Evolutionary conservation across 2,888 invertebrate genomes (phyloP), one percentile per base, ranked within the genome.

Genomic region (Eilema depressum): DNA sequence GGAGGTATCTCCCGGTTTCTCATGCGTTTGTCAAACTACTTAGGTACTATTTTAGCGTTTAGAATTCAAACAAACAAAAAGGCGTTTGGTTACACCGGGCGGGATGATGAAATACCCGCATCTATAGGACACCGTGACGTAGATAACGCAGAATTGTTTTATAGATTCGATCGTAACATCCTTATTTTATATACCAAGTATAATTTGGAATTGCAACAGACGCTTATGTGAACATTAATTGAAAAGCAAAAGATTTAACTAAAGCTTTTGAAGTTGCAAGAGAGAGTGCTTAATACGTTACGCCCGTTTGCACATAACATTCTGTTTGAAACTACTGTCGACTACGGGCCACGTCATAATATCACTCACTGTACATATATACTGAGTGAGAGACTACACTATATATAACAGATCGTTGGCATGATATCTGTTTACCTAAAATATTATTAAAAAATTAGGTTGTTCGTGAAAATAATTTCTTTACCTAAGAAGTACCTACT

Each of bases 311-410:
- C 53, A 53, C 53, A n/a, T 53, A 53, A 53, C 53, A 53, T 53
- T 53, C n/a, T 53, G 53, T 53, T 53, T 53, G n/a, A 53, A 53
- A 53, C n/a, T 53, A 53, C n/a, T n/a, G 53, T 53, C 26, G 25
- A 12, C 33, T 62, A 30, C 11, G 26, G n/a, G 53, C 66, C 69
- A 53, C 53, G 53, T 53, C n/a, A 53, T n/a, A n/a, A 53, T 53
- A 53, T 53, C n/a, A 8, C 8, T 53, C 10, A n/a, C 20, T 2
- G 7, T 33, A 10, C 10, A n/a, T n/a, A n/a, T n/a, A n/a, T n/a
- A n/a, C n/a, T n/a, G n/a, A n/a, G n/a, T n/a, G n/a, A n/a, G n/a
- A n/a, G n/a, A n/a, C n/a, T n/a, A n/a, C n/a, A n/a, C n/a, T n/a
- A n/a, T n/a, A n/a, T n/a, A n/a, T n/a, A n/a, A n/a, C n/a, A n/a